These are phyloP conservation scores for Hydroisotoma schaefferi DNA, from an alignment of 2,888 invertebrate genomes.

Conservation along the genomic window DNA sequence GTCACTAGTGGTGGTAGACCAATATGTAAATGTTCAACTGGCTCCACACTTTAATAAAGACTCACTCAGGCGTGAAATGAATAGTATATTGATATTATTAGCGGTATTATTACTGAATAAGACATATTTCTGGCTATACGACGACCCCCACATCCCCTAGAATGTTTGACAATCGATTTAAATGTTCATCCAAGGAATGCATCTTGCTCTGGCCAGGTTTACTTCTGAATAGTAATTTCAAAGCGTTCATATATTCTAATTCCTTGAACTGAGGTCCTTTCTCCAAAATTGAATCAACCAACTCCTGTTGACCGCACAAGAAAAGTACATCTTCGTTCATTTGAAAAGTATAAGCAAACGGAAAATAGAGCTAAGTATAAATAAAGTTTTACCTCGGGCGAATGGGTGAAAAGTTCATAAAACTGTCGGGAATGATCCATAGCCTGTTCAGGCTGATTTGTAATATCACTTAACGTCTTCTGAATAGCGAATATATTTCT, in stretches of 20 bases:
- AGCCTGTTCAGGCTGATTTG: constrained; percentile 73
- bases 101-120: no score
- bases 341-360: no score
- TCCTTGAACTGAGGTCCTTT: constrained; percentile 84
- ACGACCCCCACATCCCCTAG: constrained; percentile 78
- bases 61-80: no score
- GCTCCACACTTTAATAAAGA: no score
- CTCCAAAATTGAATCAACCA: constrained; percentile 76
- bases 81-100: no score
- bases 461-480: constrained; percentile 79
- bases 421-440: constrained; percentile 85
- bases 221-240: constrained; percentile 71
- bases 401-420: constrained; percentile 77
- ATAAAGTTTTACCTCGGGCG: constrained; percentile 65
- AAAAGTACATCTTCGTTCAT: no score
- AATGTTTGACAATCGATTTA: constrained; percentile 78
- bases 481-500: constrained; percentile 79
- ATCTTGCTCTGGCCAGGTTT: constrained; percentile 52
- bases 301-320: constrained; percentile 61
- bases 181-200: constrained; percentile 57
- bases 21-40: no score
- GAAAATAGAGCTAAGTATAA: background rate
- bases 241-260: constrained; percentile 80
- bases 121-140: no score
- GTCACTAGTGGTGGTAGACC: no score